Base-by-base conservation (phyloP, 2,888 invertebrate genomes). In the Lutraria lutraria region DNA sequence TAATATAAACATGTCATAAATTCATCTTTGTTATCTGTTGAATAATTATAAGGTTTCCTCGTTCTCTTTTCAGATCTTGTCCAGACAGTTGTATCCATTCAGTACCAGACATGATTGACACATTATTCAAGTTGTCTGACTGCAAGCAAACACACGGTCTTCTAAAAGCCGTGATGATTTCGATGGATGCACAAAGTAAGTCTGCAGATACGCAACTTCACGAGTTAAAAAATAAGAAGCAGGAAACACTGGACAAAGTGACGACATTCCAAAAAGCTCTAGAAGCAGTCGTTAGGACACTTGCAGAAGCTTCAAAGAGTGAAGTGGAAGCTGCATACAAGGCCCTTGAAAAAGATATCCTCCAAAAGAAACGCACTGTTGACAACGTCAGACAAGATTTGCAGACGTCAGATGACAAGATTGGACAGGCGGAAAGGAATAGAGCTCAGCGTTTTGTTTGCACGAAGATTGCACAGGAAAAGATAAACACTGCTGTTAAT, bases 361-460 rank as follows among this genome's bases (percentile, higher is more conserved):
- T 29, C 0, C 25, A 82, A 56, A 56, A 82, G 4, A 82, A 82
- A 25, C 31, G 29, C 25, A 60, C 19, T 31, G 60, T 31, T 56
- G 82, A 82, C 13, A 19, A 56, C 13, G 31, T 31, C 16, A 4
- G 21, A 0, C 56, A 56, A 19, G 21, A 0, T 21, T 31, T 82
- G 56, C 56, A 25, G 56, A 29, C 19, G 53, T 29, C 29, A 21
- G 16, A 25, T n/a, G 60, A 56, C 12, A 53, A 82, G 29, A 0
- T 82, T 16, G 25, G 31, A 19, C n/a, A 29, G 31, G 4, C 82
- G 13, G 82, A 82, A 25, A 56, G 15, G 4, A 82, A 82, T 19
- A 19, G 82, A 56, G 82, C 60, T 16, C 82, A 82, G 16, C 29
- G 8, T 13, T 82, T 82, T 10, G 82, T 82, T 16, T 82, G 29